phyloP scores from a whole-genome alignment of 2,888 invertebrate species.

The Megalurothrips usitatus region DNA sequence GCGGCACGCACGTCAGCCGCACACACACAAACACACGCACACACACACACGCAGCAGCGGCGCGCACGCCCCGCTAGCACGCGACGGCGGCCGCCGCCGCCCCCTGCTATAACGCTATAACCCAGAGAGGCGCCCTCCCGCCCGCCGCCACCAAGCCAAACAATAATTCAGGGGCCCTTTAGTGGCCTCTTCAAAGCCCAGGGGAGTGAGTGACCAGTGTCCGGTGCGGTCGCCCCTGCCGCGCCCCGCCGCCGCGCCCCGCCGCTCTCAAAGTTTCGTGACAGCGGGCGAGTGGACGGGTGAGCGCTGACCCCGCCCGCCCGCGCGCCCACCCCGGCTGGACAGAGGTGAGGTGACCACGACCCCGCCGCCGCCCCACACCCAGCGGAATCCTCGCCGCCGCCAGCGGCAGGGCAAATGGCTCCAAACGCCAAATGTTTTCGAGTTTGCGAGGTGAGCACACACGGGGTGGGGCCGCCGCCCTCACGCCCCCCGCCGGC shows the following conservation, averaged over 20 bases:
- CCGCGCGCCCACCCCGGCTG: too few species aligned
- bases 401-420: too few species aligned
- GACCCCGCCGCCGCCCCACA: too few species aligned
- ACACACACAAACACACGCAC: conserved; percentile 7
- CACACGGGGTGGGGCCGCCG: neutral
- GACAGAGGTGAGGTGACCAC: too few species aligned
- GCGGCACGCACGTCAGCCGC: neutral
- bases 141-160: neutral
- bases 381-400: too few species aligned
- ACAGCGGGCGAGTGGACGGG: neutral
- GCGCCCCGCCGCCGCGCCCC: neutral
- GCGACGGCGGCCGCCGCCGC: too few species aligned
- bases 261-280: neutral
- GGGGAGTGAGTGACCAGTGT: neutral
- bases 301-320: too few species aligned
- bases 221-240: neutral
- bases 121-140: too few species aligned
- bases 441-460: too few species aligned
- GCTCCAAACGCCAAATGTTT: too few species aligned
- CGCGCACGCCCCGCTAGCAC: too few species aligned
- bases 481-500: neutral
- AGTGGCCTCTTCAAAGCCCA: conserved; percentile 13
- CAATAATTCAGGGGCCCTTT: conserved; percentile 23
- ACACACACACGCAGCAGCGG: neutral
- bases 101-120: too few species aligned